phyloP scores from a whole-genome alignment of 2,113 vertebrate genomes.

The Macquaria australasica region DNA sequence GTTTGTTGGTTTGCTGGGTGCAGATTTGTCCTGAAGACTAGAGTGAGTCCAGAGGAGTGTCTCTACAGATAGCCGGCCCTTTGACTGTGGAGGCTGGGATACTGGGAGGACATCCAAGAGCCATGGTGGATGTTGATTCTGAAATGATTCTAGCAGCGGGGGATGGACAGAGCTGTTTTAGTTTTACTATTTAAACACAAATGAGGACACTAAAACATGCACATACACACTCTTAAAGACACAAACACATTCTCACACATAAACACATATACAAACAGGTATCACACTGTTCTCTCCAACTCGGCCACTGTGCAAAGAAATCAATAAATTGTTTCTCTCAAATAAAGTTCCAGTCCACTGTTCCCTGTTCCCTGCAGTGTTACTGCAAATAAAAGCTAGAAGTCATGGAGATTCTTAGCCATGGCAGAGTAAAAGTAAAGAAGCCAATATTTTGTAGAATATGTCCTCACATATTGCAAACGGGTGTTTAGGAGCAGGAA shows the following conservation, averaged over 20 bases:
- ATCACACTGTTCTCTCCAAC: conserved; percentile 30
- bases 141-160: conserved; percentile 32
- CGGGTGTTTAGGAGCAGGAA: conserved; percentile 17
- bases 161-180: not conserved
- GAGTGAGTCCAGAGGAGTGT: conserved; percentile 23
- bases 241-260: not conserved
- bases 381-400: conserved; percentile 18
- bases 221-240: not conserved
- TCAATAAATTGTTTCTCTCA: conserved; percentile 44
- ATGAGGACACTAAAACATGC: conserved; percentile 3
- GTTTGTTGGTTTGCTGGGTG: conserved; percentile 28
- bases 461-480: not conserved
- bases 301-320: conserved; percentile 15
- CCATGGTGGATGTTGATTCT: conserved; percentile 25
- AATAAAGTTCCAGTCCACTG: conserved; percentile 21
- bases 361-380: conserved; percentile 13
- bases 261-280: not conserved
- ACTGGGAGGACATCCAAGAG: conserved; percentile 3
- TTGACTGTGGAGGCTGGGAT: not conserved
- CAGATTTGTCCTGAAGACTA: conserved; percentile 38
- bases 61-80: not conserved
- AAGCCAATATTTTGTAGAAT: not conserved
- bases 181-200: conserved; percentile 28
- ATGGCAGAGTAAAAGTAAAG: conserved; percentile 1
- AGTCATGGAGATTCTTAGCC: conserved; percentile 3